Conservation (phyloP, 1,140 invertebrate species). For the Sycophila sp. region DNA sequence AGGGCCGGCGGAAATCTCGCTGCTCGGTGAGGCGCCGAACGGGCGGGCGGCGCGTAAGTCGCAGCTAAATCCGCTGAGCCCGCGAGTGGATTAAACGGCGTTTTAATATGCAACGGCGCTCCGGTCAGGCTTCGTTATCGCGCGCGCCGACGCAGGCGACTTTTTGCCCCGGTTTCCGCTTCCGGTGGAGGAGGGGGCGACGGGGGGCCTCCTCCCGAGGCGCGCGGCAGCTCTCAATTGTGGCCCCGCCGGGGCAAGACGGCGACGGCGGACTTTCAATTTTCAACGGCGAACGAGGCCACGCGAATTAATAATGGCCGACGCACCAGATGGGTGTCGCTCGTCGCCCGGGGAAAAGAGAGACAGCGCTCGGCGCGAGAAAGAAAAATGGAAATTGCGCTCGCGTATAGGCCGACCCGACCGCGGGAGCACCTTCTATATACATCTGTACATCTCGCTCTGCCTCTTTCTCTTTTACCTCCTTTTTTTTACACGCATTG, state of each 20-base stretch:
- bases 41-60: neutral
- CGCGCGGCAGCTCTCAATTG: constrained; percentile 9
- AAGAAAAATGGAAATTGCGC: neutral
- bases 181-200: no score
- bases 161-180: neutral
- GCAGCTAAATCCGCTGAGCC: neutral
- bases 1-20: neutral
- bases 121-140: constrained; percentile 6
- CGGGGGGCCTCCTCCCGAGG: no score
- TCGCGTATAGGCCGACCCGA: neutral
- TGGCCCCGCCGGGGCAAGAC: neutral
- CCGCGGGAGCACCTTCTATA: no score
- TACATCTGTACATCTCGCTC: no score
- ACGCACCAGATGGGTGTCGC: no score
- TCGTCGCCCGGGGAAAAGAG: no score
- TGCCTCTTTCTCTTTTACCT: no score
- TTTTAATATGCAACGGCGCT: constrained; percentile 1
- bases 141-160: neutral
- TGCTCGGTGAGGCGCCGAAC: neutral
- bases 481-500: neutral
- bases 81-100: neutral
- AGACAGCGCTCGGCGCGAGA: no score
- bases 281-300: no score
- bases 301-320: no score
- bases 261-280: neutral